Conservation (phyloP, 2,113 vertebrate species). For the Daubentonia madagascariensis region DNA sequence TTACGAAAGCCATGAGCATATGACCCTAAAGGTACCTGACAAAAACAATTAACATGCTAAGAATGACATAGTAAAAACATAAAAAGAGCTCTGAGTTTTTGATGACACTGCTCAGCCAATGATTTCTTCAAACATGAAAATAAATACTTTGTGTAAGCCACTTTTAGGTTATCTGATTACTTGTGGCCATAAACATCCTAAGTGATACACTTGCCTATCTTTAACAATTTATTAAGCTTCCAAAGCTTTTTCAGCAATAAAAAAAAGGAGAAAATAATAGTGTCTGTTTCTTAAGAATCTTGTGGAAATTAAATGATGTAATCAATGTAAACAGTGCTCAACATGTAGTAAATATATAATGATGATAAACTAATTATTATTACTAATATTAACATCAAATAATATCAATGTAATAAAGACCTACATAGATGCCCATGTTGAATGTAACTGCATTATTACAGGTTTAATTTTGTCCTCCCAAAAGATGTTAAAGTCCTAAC, state of each 20-base stretch:
- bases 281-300: neutral
- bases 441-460: neutral
- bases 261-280: neutral
- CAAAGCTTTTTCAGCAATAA: neutral
- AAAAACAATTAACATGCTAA: neutral
- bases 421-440: neutral
- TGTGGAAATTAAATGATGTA: neutral
- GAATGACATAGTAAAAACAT: neutral
- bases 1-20: neutral
- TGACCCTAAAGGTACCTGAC: neutral
- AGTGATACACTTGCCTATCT: neutral
- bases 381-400: neutral
- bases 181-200: neutral
- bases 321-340: neutral
- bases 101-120: neutral
- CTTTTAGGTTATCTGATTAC: neutral
- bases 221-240: neutral
- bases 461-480: neutral
- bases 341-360: neutral
- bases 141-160: neutral
- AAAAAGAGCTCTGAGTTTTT: neutral
- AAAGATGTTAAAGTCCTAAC: neutral
- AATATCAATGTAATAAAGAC: neutral
- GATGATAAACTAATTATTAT: neutral
- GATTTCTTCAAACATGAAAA: neutral